A percentile compares a stretch with the other conserved stretches of the same genome.
These are phyloP conservation scores for Sinocyclocheilus grahami DNA, from an alignment of 2,113 vertebrate genomes.

Conservation along the genomic window DNA sequence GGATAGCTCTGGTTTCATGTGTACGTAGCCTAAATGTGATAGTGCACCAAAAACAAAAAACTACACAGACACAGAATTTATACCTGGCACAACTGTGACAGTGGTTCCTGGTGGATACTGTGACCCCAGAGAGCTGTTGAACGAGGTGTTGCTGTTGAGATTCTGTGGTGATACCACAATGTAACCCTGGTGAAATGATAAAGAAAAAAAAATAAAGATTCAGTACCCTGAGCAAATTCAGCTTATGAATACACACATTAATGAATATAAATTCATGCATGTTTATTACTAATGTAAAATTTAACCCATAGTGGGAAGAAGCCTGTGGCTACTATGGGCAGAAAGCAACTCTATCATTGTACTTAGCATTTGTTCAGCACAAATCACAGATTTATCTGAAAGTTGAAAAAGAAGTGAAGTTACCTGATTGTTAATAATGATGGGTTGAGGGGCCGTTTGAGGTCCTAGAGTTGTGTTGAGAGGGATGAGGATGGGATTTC, in stretches of 20 bases:
- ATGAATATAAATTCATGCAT: neutral
- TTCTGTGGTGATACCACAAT: conserved; percentile 81
- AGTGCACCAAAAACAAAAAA: neutral
- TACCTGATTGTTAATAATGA: conserved; percentile 84
- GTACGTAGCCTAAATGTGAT: too few relatives aligned
- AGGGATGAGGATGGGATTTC: conserved; percentile 67
- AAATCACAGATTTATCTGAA: neutral
- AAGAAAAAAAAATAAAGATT: neutral
- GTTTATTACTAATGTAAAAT: neutral
- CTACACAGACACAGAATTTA: neutral
- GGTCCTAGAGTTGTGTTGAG: conserved; percentile 66
- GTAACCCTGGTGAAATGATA: conserved; percentile 79
- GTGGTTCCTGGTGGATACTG: conserved; percentile 82
- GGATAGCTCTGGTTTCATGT: too few relatives aligned
- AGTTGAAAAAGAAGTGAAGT: neutral
- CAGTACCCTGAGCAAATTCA: neutral
- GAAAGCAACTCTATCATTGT: neutral
- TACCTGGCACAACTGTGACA: conserved; percentile 84
- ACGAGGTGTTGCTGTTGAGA: conserved; percentile 76
- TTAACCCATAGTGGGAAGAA: neutral
- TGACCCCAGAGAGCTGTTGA: conserved; percentile 80
- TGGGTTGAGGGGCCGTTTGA: conserved; percentile 72
- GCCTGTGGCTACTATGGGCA: neutral
- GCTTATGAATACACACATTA: too few relatives aligned
- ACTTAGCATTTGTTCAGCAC: neutral